Evolutionary conservation across 2,113 vertebrate genomes (phyloP).

Genomic region (Emydura subglobosa): DNA sequence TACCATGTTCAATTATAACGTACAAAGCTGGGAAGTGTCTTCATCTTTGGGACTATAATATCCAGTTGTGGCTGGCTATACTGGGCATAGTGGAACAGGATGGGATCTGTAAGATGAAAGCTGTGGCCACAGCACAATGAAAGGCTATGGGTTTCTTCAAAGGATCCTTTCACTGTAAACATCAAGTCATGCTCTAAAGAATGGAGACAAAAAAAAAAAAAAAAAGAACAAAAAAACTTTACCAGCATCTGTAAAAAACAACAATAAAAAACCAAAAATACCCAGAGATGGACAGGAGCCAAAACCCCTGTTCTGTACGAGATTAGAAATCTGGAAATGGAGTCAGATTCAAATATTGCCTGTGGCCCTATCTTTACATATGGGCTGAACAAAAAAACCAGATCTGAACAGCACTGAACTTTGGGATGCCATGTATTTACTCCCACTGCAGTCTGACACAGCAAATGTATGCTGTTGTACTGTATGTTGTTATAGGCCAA

Average conservation of each 20-base stretch:
- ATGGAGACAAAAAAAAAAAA: conserved; percentile 17
- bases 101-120: conserved; percentile 17
- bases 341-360: background rate
- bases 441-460: background rate
- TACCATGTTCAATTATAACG: conserved; percentile 35
- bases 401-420: background rate
- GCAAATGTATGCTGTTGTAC: background rate
- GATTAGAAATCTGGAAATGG: background rate
- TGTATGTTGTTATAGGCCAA: background rate
- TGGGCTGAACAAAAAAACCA: background rate
- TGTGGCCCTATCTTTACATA: background rate
- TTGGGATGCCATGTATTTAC: background rate
- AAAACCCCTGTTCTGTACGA: background rate
- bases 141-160: conserved; percentile 73
- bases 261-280: background rate
- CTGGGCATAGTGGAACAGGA: conserved; percentile 82
- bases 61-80: conserved; percentile 75
- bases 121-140: background rate
- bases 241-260: background rate
- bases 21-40: conserved; percentile 58
- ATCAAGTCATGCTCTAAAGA: conserved; percentile 72
- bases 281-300: background rate
- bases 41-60: conserved; percentile 56
- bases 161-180: conserved; percentile 83
- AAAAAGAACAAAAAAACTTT: background rate